These are phyloP conservation scores for Odontocolon sp. DNA, from an alignment of 2,888 invertebrate species.

Conservation along the genomic window DNA sequence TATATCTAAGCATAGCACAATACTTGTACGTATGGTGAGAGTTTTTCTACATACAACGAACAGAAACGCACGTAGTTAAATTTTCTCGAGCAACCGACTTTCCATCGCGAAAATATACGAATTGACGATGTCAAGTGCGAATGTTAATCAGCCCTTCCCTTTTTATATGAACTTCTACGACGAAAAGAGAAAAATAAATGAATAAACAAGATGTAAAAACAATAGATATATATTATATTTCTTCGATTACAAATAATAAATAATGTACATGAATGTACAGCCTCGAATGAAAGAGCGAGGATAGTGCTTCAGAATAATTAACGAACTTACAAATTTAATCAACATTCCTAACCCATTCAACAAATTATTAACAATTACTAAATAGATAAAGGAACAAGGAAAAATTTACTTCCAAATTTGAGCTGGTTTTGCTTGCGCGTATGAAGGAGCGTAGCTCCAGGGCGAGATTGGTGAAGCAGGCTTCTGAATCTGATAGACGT, in stretches of 20 bases:
- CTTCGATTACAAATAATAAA: conserved; percentile 68
- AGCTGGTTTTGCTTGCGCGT: conserved; percentile 66
- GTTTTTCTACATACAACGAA: conserved; percentile 57
- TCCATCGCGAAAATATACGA: conserved; percentile 59
- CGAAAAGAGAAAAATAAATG: background rate
- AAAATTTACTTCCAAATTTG: conserved; percentile 71
- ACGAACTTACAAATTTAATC: background rate
- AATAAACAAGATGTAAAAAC: conserved; percentile 8
- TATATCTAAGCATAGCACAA: conserved; percentile 36
- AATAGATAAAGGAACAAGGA: background rate
- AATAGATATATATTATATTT: conserved; percentile 4
- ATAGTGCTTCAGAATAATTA: background rate
- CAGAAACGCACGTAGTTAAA: conserved; percentile 70
- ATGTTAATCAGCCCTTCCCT: conserved; percentile 1
- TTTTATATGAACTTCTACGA: background rate
- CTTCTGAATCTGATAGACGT: conserved; percentile 71
- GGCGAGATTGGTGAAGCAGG: conserved; percentile 68
- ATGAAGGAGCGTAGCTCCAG: conserved; percentile 76
- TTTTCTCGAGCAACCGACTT: conserved; percentile 71
- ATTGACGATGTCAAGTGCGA: conserved; percentile 11
- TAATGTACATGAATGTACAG: conserved; percentile 69
- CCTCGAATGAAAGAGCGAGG: conserved; percentile 46
- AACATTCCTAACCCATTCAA: conserved; percentile 2
- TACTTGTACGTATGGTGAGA: conserved; percentile 64
- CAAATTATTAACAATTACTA: background rate